Base-by-base conservation (phyloP, 2,888 invertebrate species). In the Drosophila phalerata region DNA sequence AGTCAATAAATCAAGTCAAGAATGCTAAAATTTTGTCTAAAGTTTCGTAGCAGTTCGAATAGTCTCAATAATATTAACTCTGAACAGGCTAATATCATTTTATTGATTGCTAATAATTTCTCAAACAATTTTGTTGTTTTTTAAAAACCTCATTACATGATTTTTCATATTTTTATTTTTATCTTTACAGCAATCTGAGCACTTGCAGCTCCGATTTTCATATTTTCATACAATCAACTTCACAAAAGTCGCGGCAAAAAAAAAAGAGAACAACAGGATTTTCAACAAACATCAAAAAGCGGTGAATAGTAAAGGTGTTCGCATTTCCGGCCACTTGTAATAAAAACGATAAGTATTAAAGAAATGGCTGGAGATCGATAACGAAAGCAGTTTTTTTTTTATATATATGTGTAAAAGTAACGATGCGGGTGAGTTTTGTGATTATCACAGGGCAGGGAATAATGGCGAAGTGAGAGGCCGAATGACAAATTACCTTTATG, bases 341-440 rank as follows among this genome's bases (percentile, higher is more conserved):
- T 69, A 49, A 49, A 64, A 64, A 53, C 49, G 51, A 45, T 56
- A 51, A 72, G 57, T 53, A 53, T 37, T 58, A 55, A n/a, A n/a
- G 66, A 47, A 34, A 25, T 49, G 62, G 55, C 52, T 40, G 60
- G 10, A 34, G 61, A 65, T 52, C 45, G 56, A 60, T 64, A 63
- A 47, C 57, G 42, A 42, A 49, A 53, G 28, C 43, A 37, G 37
- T 62, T 28, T 17, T 57, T 15, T 52, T 45, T 34, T 47, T 37
- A 43, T 51, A 40, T 3, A 37, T 28, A 28, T 22, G 22, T 25
- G 17, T 53, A 19, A 62, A 65, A 69, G 53, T 48, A 74, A 73
- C 45, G 48, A 63, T 63, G 66, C 81, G 76, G 83, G 75, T 77
- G 65, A 79, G 73, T 74, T 77, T 61, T 71, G 58, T 72, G 73